Evolutionary conservation across 2,888 invertebrate genomes (phyloP).

Genomic region (Trileptium ribeirensis): DNA sequence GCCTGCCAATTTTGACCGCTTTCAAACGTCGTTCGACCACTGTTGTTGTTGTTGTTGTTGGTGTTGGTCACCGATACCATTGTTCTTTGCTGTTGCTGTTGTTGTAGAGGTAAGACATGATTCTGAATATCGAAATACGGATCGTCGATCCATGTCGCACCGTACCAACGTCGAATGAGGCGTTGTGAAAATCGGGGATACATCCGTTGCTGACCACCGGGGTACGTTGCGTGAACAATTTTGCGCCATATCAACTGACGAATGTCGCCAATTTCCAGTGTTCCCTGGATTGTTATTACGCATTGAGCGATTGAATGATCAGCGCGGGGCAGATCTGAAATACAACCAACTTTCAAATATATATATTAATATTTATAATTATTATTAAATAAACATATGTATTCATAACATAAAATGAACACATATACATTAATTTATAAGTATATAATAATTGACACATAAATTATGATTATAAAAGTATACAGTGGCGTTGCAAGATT

Average conservation of each 20-base stretch:
- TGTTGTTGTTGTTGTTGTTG: not conserved
- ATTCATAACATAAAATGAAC: too few species aligned
- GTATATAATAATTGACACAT: too few species aligned
- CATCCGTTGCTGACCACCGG: not conserved
- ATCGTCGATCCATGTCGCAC: constrained; percentile 4
- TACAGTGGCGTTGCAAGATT: too few species aligned
- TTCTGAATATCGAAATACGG: constrained; percentile 10
- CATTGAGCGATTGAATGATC: constrained; percentile 5
- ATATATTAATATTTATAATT: too few species aligned
- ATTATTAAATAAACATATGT: too few species aligned
- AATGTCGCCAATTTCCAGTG: not conserved
- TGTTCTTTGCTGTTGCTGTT: not conserved
- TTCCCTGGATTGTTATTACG: constrained; percentile 3
- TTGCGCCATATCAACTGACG: constrained; percentile 16
- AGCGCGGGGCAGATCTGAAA: not conserved
- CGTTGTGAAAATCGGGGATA: constrained; percentile 11
- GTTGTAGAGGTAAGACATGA: constrained; percentile 1
- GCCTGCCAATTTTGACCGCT: not conserved
- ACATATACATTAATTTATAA: too few species aligned
- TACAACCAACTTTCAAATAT: too few species aligned
- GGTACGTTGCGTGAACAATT: not conserved
- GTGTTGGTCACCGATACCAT: not conserved
- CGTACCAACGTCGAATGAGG: not conserved
- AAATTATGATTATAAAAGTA: too few species aligned
- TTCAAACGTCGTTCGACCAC: not conserved